Base-by-base conservation (phyloP, 2,113 vertebrate genomes). In the Macroglossus sobrinus region DNA sequence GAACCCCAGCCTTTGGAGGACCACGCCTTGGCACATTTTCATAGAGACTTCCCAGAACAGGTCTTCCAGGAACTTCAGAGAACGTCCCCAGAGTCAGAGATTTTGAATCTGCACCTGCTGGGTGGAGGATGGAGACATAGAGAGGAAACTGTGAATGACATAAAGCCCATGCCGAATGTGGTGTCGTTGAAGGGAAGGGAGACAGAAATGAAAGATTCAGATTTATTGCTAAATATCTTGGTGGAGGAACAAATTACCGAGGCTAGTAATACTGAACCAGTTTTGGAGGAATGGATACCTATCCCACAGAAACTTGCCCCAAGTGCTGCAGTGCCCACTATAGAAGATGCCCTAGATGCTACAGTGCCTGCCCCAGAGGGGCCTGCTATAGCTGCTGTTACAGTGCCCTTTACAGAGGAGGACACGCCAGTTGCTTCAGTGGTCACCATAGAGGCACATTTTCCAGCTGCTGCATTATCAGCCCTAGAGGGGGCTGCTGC, bases 151-250 rank as follows among this genome's bases (percentile, higher is more conserved):
- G 24, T 57, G 61, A 80, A 30, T 57, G 68, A 87, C 33, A 24
- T 1, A 45, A 50, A 96, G 64, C 63, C 57, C 79, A 80, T 18
- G 72, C 85, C 11, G 33, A 66, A 21, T 13, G 6, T 84, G 57
- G 55, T 80, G 14, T 85, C 57, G 15, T 66, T 24, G 43, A 93
- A 87, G 57, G 35, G 64, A n/a, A 63, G 33, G 14, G 3, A 96
- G 55, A 80, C 95, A 61, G 97, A 97, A 82, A 93, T 64, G 0
- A 97, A 91, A 97, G 97, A 96, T 59, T 86, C 96, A 69, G 95
- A 95, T 40, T 89, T 95, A 79, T 91, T 98, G 55, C 98, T 95
- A 61, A 69, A 10, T 90, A 2, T 80, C 0, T 7, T 30, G 84
- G 78, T 93, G 89, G 97, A 96, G 40, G 84, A 92, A 35, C 95